A percentile compares a stretch with the other conserved stretches of the same genome.
Evolutionary conservation across 37 sponge, comb jelly and placozoan species (phyloP).

Genomic region (Lycopodina hypogea): DNA sequence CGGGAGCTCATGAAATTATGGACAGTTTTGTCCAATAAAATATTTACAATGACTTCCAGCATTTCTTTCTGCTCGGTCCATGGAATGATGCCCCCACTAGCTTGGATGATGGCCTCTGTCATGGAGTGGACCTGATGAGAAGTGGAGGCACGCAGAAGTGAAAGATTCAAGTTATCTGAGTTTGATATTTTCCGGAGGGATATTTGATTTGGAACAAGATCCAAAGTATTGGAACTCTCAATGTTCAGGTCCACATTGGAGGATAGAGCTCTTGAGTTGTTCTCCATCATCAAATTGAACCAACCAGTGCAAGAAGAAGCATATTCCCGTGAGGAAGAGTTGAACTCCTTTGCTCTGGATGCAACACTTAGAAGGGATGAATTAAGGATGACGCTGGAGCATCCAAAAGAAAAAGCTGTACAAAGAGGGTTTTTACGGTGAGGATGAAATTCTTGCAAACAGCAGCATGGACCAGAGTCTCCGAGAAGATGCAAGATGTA

Average conservation of each 20-base stretch:
- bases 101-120: not conserved
- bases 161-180: not conserved
- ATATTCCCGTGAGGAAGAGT: not conserved
- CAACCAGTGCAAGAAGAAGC: not conserved
- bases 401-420: conserved; percentile 39
- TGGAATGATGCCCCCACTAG: not conserved
- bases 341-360: not conserved
- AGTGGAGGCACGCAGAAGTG: not conserved
- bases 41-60: not conserved
- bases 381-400: not conserved
- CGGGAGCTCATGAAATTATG: not conserved
- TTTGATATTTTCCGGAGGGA: not conserved
- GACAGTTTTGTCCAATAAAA: not conserved
- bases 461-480: conserved; percentile 1
- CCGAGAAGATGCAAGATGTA: conserved; percentile 3
- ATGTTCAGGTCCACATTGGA: not conserved
- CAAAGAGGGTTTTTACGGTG: conserved; percentile 16
- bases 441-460: not conserved
- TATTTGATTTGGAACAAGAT: not conserved
- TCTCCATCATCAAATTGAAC: conserved; percentile 14
- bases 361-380: not conserved
- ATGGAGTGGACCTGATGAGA: not conserved
- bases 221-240: not conserved
- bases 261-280: not conserved
- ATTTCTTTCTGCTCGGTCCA: not conserved